Evolutionary conservation across 2,797 vertebrate species (phyloP).

Genomic region (Darevskia nairensis): DNA sequence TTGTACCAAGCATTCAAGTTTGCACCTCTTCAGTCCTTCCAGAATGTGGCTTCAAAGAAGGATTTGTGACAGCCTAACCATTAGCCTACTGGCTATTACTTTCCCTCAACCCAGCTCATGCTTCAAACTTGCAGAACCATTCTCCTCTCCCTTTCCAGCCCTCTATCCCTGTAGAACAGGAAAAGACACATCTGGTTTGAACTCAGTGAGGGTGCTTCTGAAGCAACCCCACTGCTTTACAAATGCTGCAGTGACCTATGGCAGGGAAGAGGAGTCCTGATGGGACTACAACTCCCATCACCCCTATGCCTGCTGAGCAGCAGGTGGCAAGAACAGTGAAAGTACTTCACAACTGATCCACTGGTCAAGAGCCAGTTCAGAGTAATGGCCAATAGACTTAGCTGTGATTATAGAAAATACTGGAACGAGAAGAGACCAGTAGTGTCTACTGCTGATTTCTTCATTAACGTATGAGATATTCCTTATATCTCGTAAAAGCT

Average conservation of each 20-base stretch:
- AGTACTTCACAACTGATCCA: background rate
- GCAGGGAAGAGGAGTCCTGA: background rate
- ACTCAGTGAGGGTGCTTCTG: background rate
- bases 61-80: background rate
- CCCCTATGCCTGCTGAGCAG: background rate
- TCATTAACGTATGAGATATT: background rate
- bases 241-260: background rate
- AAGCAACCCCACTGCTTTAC: background rate
- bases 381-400: background rate
- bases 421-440: background rate
- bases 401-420: background rate
- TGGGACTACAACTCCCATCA: no score
- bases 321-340: background rate
- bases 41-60: no score
- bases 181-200: no score
- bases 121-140: background rate
- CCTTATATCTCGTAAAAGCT: background rate
- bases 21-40: no score
- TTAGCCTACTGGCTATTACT: background rate
- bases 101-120: background rate
- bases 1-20: no score
- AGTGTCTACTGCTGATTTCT: background rate
- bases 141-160: no score
- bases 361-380: background rate
- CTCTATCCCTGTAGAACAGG: background rate